Evolutionary conservation across 2,797 vertebrate species (phyloP).

Genomic region (Otus scops): DNA sequence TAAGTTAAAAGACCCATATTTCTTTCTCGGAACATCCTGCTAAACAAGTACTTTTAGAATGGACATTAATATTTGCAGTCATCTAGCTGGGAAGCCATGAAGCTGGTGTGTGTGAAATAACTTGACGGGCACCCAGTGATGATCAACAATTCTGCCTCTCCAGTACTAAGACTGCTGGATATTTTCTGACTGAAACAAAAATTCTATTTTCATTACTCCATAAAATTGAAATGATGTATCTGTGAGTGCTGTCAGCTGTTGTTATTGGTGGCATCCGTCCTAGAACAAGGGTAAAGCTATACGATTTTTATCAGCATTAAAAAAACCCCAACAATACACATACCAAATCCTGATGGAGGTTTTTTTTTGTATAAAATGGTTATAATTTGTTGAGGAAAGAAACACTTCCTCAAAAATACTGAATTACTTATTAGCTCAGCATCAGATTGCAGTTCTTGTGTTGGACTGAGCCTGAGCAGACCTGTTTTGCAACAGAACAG

Average conservation of each 20-base stretch:
- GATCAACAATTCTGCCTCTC: not conserved
- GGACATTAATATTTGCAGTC: not conserved
- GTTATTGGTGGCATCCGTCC: not conserved
- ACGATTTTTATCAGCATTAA: not conserved
- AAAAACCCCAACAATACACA: accelerated
- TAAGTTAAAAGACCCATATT: not conserved
- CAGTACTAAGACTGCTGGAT: not conserved
- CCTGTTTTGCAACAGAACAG: not conserved
- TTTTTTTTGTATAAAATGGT: not conserved
- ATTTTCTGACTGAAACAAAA: not conserved
- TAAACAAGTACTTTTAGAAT: not conserved
- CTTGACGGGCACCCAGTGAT: not conserved
- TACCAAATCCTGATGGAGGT: not conserved
- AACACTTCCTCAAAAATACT: not conserved
- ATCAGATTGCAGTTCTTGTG: not conserved
- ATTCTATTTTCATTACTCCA: not conserved
- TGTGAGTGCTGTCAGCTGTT: not conserved
- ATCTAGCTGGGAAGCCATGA: not conserved
- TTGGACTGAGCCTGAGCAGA: not conserved
- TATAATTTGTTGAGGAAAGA: not conserved
- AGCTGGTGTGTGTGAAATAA: not conserved
- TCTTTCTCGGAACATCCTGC: not conserved
- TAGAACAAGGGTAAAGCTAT: not conserved
- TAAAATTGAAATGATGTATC: not conserved
- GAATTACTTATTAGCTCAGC: not conserved